A percentile compares a stretch with the other conserved stretches of the same genome.
Conservation (phyloP, 2,113 vertebrate species). For the Geococcyx californianus region DNA sequence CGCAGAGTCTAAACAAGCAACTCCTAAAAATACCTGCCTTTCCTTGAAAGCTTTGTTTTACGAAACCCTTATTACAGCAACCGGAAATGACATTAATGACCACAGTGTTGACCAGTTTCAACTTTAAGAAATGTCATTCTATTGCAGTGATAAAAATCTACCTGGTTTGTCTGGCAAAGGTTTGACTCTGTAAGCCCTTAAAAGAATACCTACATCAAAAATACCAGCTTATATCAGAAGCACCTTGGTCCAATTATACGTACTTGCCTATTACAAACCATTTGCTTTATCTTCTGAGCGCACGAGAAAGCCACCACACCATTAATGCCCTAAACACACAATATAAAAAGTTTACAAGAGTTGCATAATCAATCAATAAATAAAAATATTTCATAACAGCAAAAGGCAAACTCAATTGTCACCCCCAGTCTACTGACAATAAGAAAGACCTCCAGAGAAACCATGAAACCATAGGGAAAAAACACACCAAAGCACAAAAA, state of each 20-base stretch:
- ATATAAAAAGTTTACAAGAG: constrained; percentile 31
- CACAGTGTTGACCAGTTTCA: not conserved
- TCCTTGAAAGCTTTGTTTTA: not conserved
- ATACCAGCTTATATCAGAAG: not conserved
- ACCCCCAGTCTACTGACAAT: constrained; percentile 2
- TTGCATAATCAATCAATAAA: not conserved
- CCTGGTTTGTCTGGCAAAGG: not conserved
- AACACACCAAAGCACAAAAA: constrained; percentile 50
- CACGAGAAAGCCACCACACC: not conserved
- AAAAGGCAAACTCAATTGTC: constrained; percentile 16
- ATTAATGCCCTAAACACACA: not conserved
- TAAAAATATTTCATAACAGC: not conserved
- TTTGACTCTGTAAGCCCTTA: not conserved
- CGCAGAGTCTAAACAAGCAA: not conserved
- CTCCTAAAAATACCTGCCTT: not conserved
- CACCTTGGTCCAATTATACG: not conserved
- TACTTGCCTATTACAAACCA: not conserved
- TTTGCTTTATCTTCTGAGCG: not conserved
- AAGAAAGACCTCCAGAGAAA: constrained; percentile 59
- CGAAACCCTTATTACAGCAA: not conserved
- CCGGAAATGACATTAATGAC: not conserved
- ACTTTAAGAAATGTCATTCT: not conserved
- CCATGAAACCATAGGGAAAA: constrained; percentile 62
- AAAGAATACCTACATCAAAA: not conserved
- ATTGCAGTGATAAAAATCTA: not conserved